Evolutionary conservation across 1,140 invertebrate genomes (phyloP).

Genomic region (Thaumetopoea pityocampa): DNA sequence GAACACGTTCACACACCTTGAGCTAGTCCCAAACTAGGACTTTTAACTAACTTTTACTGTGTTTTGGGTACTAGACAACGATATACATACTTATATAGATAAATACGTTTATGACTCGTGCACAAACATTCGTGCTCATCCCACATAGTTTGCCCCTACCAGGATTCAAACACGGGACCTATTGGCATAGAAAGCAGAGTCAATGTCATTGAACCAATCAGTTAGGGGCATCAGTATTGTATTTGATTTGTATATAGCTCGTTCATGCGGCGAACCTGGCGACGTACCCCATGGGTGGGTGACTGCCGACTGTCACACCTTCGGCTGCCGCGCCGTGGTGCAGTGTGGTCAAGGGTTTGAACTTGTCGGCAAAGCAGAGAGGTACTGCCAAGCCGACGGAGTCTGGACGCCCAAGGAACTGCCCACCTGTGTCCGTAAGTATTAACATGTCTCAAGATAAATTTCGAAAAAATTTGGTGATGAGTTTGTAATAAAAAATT

Average conservation of each 20-base stretch:
- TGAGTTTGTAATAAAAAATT: constrained; percentile 50
- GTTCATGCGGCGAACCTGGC: constrained; percentile 90
- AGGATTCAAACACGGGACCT: too few relatives aligned
- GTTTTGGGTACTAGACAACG: too few relatives aligned
- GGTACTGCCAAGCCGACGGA: constrained; percentile 91
- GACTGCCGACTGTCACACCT: constrained; percentile 94
- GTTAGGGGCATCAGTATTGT: too few relatives aligned
- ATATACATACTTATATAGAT: too few relatives aligned
- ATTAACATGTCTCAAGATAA: constrained; percentile 17
- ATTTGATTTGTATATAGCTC: too few relatives aligned
- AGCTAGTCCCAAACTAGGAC: too few relatives aligned
- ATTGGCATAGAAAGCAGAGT: too few relatives aligned
- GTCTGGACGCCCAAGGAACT: constrained; percentile 92
- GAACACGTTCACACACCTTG: too few relatives aligned
- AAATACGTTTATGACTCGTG: too few relatives aligned
- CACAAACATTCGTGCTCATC: background rate
- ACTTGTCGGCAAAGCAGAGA: constrained; percentile 88
- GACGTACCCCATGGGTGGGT: constrained; percentile 94
- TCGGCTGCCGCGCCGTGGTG: constrained; percentile 93
- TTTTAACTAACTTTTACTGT: too few relatives aligned
- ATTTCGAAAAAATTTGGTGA: constrained; percentile 34
- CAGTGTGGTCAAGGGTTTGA: constrained; percentile 96
- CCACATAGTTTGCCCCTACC: too few relatives aligned
- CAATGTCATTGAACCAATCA: too few relatives aligned
- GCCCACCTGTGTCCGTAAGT: constrained; percentile 91